These are phyloP conservation scores for Pristiophorus japonicus DNA, from an alignment of 2,113 vertebrate species.

Conservation along the genomic window DNA sequence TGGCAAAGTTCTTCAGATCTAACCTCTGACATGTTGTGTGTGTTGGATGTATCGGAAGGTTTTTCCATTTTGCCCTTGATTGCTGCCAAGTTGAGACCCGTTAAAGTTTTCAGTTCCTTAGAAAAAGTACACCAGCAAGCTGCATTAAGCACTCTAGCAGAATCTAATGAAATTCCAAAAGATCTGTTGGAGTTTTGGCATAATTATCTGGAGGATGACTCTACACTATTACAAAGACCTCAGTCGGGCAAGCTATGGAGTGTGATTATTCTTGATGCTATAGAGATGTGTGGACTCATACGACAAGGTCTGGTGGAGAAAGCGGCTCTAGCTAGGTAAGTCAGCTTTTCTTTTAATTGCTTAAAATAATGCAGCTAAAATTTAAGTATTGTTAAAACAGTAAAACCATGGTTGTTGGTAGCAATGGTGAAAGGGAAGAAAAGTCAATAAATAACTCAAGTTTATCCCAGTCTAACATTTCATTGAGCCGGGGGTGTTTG, in stretches of 20 bases:
- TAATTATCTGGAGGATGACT: slow-evolving; percentile 75
- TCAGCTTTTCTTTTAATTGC: not conserved
- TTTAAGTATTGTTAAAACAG: not conserved
- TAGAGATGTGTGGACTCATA: slow-evolving; percentile 87
- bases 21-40: slow-evolving; percentile 61
- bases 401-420: not conserved
- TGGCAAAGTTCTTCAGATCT: not conserved
- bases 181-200: slow-evolving; percentile 84
- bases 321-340: slow-evolving; percentile 82
- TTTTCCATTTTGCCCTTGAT: slow-evolving; percentile 87
- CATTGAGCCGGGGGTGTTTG: not conserved
- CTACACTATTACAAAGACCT: slow-evolving; percentile 74
- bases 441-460: not conserved
- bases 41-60: slow-evolving; percentile 91
- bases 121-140: slow-evolving; percentile 83
- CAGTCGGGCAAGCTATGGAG: slow-evolving; percentile 86
- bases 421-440: not conserved
- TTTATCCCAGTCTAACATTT: too few relatives aligned
- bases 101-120: slow-evolving; percentile 86
- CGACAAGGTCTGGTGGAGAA: slow-evolving; percentile 96
- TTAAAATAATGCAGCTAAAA: not conserved
- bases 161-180: slow-evolving; percentile 65
- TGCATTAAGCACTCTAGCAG: slow-evolving; percentile 67
- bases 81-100: slow-evolving; percentile 68
- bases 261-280: slow-evolving; percentile 87